Evolutionary conservation across 2,888 invertebrate species (phyloP).

Genomic region (Hemistola chrysoprasaria): DNA sequence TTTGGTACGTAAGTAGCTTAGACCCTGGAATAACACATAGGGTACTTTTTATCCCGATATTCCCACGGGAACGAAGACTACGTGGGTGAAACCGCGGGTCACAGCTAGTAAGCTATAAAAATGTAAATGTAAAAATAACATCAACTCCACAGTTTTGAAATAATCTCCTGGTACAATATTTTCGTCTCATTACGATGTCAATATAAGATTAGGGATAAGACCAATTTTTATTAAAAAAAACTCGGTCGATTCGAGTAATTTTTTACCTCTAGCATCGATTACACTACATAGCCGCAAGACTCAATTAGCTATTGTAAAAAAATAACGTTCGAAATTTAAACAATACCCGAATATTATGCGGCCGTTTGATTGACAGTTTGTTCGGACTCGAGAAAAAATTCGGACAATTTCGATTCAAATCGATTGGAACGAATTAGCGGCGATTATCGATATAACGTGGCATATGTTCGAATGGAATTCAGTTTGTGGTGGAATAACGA

Average conservation of each 20-base stretch:
- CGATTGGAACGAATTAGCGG: slow-evolving; percentile 69
- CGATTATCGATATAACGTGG: slow-evolving; percentile 73
- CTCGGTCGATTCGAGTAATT: slow-evolving; percentile 23
- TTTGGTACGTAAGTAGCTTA: no score
- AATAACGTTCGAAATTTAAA: slow-evolving; percentile 47
- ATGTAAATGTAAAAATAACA: slow-evolving; percentile 9
- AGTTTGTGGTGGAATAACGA: slow-evolving; percentile 34
- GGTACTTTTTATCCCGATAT: no score
- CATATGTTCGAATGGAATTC: slow-evolving; percentile 67
- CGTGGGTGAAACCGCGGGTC: no score
- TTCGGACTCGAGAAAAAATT: slow-evolving; percentile 30
- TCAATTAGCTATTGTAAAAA: slow-evolving; percentile 33
- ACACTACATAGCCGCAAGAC: slow-evolving; percentile 29
- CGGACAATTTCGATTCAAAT: slow-evolving; percentile 33
- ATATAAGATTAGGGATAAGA: slow-evolving; percentile 80
- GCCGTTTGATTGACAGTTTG: slow-evolving; percentile 70
- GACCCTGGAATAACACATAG: no score
- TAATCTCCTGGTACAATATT: slow-evolving; percentile 65
- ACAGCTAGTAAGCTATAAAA: no score
- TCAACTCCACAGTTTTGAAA: slow-evolving; percentile 43
- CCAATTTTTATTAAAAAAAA: slow-evolving; percentile 62
- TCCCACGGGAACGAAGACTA: no score
- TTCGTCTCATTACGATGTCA: slow-evolving; percentile 78
- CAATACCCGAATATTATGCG: slow-evolving; percentile 62
- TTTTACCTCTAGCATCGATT: slow-evolving; percentile 30